These are phyloP conservation scores for Poecilia velifera DNA, from an alignment of 2,797 vertebrate species.

Conservation along the genomic window DNA sequence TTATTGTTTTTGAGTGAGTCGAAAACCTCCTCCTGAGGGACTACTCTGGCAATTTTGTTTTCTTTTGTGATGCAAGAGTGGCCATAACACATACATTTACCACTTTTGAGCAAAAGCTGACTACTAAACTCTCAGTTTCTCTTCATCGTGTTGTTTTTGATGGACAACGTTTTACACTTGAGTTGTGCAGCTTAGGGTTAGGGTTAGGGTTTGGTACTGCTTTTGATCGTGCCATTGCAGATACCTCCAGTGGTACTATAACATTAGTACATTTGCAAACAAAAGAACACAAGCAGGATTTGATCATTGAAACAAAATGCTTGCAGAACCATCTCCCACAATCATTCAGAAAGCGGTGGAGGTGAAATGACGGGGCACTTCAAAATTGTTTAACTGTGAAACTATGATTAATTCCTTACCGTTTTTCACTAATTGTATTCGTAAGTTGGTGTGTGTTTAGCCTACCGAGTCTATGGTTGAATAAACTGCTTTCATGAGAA, in stretches of 20 bases:
- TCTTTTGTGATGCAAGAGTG: too few species aligned
- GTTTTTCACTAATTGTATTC: background rate
- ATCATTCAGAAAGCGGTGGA: background rate
- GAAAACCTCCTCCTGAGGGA: too few species aligned
- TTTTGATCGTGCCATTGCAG: slow-evolving; percentile 21
- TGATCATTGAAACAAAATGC: slow-evolving; percentile 2
- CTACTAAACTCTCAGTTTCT: slow-evolving; percentile 8
- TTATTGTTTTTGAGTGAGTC: too few species aligned
- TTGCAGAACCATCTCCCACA: background rate
- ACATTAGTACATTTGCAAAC: slow-evolving; percentile 9
- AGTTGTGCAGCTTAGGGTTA: background rate
- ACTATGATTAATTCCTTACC: background rate
- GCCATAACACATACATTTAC: slow-evolving; percentile 4
- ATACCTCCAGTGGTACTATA: background rate
- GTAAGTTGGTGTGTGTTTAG: slow-evolving; percentile 1
- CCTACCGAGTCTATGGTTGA: slow-evolving; percentile 2
- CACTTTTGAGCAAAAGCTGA: slow-evolving; percentile 13
- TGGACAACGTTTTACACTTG: slow-evolving; percentile 18
- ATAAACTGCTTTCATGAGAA: slow-evolving; percentile 12
- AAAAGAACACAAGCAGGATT: background rate
- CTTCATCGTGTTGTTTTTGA: slow-evolving; percentile 10
- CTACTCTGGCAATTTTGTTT: too few species aligned
- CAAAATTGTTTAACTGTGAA: background rate
- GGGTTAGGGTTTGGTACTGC: slow-evolving; percentile 6
- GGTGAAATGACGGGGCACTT: slow-evolving; percentile 4